These are phyloP conservation scores for Danionella dracula DNA, from an alignment of 2,797 vertebrate species.

Conservation along the genomic window DNA sequence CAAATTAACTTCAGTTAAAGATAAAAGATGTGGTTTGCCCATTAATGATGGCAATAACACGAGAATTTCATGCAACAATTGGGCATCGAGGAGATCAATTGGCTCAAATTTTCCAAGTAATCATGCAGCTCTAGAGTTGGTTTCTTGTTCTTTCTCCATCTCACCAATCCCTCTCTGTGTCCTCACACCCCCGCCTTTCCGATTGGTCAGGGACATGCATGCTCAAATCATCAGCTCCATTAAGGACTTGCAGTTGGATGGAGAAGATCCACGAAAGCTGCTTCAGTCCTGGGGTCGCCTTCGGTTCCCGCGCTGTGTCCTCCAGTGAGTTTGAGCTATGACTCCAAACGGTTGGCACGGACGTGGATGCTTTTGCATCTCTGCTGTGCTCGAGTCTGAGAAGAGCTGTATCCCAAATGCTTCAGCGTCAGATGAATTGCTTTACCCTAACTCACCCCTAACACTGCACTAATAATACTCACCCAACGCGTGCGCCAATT, in stretches of 20 bases:
- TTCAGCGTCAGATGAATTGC: not conserved
- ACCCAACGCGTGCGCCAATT: slow-evolving; percentile 23
- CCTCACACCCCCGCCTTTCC: slow-evolving; percentile 22
- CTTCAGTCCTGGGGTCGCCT: slow-evolving; percentile 88
- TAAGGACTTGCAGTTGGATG: slow-evolving; percentile 93
- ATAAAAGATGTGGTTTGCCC: too few relatives aligned
- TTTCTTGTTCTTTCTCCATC: slow-evolving; percentile 44
- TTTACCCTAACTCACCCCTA: not conserved
- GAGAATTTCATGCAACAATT: too few relatives aligned
- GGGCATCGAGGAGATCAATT: too few relatives aligned
- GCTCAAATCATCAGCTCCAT: slow-evolving; percentile 96
- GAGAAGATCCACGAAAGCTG: slow-evolving; percentile 88
- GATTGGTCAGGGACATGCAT: slow-evolving; percentile 86
- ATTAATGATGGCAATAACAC: too few relatives aligned
- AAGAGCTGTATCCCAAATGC: not conserved
- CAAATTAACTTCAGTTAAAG: too few relatives aligned
- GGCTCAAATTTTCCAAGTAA: too few relatives aligned
- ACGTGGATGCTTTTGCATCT: not conserved
- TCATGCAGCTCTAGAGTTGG: not conserved
- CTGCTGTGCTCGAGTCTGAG: slow-evolving; percentile 1
- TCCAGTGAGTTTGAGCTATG: slow-evolving; percentile 83
- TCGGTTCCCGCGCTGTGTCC: slow-evolving; percentile 79
- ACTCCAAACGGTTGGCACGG: not conserved
- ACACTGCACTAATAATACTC: slow-evolving; percentile 23
- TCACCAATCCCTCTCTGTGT: slow-evolving; percentile 26